Evolutionary conservation across 2,888 invertebrate genomes (phyloP).

Genomic region (Polylopha cassiicola): DNA sequence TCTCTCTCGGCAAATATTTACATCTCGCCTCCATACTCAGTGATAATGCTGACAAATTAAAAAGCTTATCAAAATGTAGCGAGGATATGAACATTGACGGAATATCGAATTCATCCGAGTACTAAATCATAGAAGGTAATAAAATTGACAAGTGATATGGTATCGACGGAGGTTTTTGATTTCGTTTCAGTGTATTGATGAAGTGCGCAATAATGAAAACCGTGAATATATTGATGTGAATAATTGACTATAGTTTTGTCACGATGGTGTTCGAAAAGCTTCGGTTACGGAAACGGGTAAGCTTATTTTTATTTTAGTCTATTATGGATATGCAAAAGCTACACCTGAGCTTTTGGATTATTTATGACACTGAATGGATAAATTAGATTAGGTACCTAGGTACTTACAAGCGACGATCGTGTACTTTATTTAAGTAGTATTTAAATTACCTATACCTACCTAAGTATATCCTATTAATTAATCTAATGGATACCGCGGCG

Average conservation of each 20-base stretch:
- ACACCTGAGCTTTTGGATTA: too few relatives aligned
- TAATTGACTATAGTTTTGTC: slow-evolving; percentile 4
- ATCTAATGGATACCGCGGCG: too few relatives aligned
- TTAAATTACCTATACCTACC: too few relatives aligned
- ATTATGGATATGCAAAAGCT: not conserved
- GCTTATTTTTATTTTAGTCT: slow-evolving; percentile 18
- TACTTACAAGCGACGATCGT: too few relatives aligned
- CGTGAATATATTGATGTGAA: slow-evolving; percentile 13
- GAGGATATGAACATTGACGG: not conserved
- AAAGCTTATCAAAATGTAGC: slow-evolving; percentile 18
- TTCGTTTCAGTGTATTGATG: slow-evolving; percentile 24
- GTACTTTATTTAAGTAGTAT: too few relatives aligned
- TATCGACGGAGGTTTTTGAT: slow-evolving; percentile 38
- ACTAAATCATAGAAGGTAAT: slow-evolving; percentile 38
- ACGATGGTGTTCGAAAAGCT: slow-evolving; percentile 38
- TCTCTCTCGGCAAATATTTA: slow-evolving; percentile 28
- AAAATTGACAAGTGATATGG: slow-evolving; percentile 42
- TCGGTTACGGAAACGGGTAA: slow-evolving; percentile 29
- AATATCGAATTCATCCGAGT: slow-evolving; percentile 25
- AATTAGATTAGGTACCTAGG: too few relatives aligned
- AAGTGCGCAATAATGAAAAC: slow-evolving; percentile 24
- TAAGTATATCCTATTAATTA: too few relatives aligned
- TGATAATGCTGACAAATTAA: slow-evolving; percentile 38
- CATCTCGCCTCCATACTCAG: slow-evolving; percentile 20
- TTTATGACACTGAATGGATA: too few relatives aligned